These are phyloP conservation scores for Nomada ferruginata DNA, from an alignment of 2,888 invertebrate species.

Conservation along the genomic window DNA sequence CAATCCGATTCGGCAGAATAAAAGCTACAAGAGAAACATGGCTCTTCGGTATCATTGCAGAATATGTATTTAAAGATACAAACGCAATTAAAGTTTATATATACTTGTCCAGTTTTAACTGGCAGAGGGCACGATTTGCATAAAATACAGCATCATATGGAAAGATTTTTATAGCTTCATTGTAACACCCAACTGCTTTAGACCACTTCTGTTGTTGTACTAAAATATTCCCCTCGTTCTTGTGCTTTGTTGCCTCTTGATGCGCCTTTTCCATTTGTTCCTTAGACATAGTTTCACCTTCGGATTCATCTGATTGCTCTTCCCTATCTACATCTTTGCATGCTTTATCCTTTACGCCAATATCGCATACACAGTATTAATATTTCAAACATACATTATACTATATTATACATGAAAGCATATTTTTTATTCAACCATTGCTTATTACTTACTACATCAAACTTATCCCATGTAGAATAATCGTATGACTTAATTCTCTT, in stretches of 20 bases:
- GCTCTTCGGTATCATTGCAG: neutral
- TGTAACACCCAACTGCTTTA: constrained; percentile 94
- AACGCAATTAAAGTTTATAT: constrained; percentile 67
- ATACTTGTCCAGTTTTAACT: constrained; percentile 92
- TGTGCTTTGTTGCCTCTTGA: constrained; percentile 89
- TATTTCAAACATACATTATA: neutral
- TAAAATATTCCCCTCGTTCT: constrained; percentile 92
- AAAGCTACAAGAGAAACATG: constrained; percentile 84
- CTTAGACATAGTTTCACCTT: constrained; percentile 85
- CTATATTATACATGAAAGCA: no score
- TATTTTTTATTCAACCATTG: neutral
- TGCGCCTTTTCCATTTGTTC: constrained; percentile 84
- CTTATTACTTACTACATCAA: constrained; percentile 88
- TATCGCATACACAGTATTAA: constrained; percentile 2
- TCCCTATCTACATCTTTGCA: constrained; percentile 85
- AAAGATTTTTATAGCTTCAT: constrained; percentile 93
- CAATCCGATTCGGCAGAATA: constrained; percentile 92
- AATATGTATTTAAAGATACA: neutral
- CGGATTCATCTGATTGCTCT: constrained; percentile 80
- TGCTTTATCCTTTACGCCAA: constrained; percentile 86
- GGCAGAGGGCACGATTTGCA: constrained; percentile 95
- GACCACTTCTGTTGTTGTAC: constrained; percentile 92
- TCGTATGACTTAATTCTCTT: constrained; percentile 87
- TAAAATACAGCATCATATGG: constrained; percentile 92
- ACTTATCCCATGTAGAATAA: constrained; percentile 91